phyloP scores from a whole-genome alignment of 2,113 vertebrate species.

The Shinisaurus crocodilurus region DNA sequence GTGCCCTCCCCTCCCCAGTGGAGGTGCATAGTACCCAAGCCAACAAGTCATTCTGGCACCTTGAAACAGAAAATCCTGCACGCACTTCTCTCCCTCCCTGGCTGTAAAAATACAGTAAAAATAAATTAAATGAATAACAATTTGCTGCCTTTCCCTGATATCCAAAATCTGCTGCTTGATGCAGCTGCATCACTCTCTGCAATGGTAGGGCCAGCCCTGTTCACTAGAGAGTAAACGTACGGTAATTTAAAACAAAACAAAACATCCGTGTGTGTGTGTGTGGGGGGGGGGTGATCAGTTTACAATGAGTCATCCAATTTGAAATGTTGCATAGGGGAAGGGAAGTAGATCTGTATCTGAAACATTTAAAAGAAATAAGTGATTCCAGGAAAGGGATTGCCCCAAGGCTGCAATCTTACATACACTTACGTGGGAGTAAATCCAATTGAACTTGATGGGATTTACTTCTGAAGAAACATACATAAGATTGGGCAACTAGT shows the following conservation, averaged over 20 bases:
- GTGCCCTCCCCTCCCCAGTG: neutral
- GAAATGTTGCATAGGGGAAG: neutral
- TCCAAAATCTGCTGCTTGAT: neutral
- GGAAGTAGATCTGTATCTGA: fast-evolving
- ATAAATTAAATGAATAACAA: neutral
- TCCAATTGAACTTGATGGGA: neutral
- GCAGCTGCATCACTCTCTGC: neutral
- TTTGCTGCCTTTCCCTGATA: no score
- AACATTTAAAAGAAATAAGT: neutral
- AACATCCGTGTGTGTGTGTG: neutral
- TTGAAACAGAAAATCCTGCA: neutral
- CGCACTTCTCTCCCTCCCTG: no score
- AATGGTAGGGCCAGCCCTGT: neutral
- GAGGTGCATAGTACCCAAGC: neutral
- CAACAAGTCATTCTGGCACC: neutral
- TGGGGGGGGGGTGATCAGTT: no score
- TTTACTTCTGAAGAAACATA: neutral
- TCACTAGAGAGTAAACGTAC: neutral
- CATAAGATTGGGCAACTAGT: neutral
- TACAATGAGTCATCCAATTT: neutral
- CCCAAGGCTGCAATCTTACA: neutral
- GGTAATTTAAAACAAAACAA: neutral
- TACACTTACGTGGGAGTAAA: neutral
- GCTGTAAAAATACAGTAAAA: neutral
- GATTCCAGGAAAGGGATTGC: neutral